Conservation (phyloP, 2,888 invertebrate species). For the Thalpophila matura region DNA sequence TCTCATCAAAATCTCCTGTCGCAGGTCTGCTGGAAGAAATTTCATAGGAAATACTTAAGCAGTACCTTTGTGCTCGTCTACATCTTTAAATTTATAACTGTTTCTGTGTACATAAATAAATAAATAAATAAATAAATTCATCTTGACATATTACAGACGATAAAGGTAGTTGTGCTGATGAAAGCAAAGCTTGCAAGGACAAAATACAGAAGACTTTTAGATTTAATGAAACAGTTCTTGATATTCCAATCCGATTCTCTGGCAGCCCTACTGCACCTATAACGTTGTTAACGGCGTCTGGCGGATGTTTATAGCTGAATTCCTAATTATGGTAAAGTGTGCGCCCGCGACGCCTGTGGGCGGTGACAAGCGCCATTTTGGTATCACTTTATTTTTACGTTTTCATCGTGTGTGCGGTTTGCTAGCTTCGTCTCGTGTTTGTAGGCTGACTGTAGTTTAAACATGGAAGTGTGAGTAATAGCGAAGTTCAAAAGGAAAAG, state of each 20-base stretch:
- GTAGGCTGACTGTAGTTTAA: slow-evolving; percentile 8
- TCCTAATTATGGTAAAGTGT: slow-evolving; percentile 44
- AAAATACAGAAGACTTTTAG: neutral
- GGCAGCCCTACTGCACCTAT: slow-evolving; percentile 25
- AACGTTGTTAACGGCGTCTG: slow-evolving; percentile 32
- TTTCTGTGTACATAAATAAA: too few species aligned
- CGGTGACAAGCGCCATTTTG: slow-evolving; percentile 55
- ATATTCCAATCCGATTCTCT: neutral
- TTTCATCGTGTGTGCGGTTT: slow-evolving; percentile 26
- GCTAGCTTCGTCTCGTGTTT: neutral
- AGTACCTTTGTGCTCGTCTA: too few species aligned
- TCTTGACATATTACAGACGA: too few species aligned
- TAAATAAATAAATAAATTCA: too few species aligned
- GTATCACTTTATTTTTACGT: slow-evolving; percentile 36
- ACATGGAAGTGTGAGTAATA: slow-evolving; percentile 31
- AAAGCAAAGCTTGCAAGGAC: neutral
- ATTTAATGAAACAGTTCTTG: too few species aligned
- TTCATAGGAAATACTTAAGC: too few species aligned
- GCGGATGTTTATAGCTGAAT: slow-evolving; percentile 55
- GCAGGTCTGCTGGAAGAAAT: too few species aligned
- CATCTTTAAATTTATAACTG: too few species aligned
- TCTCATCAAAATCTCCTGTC: too few species aligned
- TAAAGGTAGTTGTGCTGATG: too few species aligned
- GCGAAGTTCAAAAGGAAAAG: slow-evolving; percentile 35
- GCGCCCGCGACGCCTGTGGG: slow-evolving; percentile 28